Base-by-base conservation (phyloP, 2,797 vertebrate species). In the Salarias fasciatus region DNA sequence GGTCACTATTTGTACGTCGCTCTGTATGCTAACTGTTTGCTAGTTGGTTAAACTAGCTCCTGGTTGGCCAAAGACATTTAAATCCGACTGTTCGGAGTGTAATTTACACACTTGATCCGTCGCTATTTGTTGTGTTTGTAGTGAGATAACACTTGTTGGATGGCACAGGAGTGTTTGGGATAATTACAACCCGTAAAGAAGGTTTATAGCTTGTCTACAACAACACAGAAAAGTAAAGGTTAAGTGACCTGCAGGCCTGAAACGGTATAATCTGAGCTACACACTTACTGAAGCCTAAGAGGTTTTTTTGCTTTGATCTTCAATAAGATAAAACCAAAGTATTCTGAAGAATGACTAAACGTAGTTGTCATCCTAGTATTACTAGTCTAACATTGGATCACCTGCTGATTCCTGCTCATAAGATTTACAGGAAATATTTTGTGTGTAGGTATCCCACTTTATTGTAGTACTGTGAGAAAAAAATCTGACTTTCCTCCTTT, bases 21-120 rank as follows among this genome's bases (percentile, higher is more conserved):
- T 47, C 11, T 29, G 33, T 13, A 33, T 24, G 78, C 68, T 77
- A 72, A 57, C 13, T 53, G 63, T 43, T 70, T 53, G 60, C 46
- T 63, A 64, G 57, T 41, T 36, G 7, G 51, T 5, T 53, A 43
- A n/a, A 55, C 12, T 36, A 72, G 63, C 68, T 61, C 52, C 28
- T 72, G 53, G 5, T 40, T 50, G 33, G 8, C 41, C 2, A 40
- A 24, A 75, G 49, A 36, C 33, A n/a, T 14, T 58, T 6, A 63
- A 47, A 53, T 35, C 30, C 38, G 6, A 44, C 38, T 30, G 6
- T 11, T 24, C 13, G 2, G 5, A 37, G 4, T 11, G 6, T 10
- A 36, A 29, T 33, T 12, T 1, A 11, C 5, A 24, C 1, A 43
- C 12, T 6, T 2, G 14, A 38, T 28, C 14, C 46, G n/a, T 0